Evolutionary conservation across 2,888 invertebrate species (phyloP), one percentile per base, ranked within the genome.

Genomic region (Carcina quercana): DNA sequence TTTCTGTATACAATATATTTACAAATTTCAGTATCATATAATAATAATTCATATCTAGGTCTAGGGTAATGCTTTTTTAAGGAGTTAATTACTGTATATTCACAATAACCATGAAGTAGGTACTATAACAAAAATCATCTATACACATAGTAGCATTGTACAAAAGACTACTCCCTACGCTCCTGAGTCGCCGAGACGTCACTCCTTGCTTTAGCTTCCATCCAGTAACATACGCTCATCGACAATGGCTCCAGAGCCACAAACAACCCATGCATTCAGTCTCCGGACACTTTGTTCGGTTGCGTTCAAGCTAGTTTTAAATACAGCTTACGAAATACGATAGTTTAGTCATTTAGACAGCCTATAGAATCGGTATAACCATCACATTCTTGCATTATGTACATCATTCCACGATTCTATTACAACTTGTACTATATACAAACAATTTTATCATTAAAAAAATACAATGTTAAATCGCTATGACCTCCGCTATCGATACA

Each of bases 401-500:
- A 80, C 80, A 82, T 59, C 61, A 61, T 63, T 63, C 68, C 67
- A 59, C 66, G 63, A 64, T 63, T 66, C 71, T 76, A 71, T 68
- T 74, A 75, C 72, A 67, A 76, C 79, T 79, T 82, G 79, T 83
- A 80, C 82, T 83, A 83, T 83, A 78, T 83, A 83, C 82, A 83
- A 80, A 79, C 76, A 79, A 75, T 75, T 74, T 67, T 60, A 62
- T 56, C 51, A 56, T 71, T 67, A 71, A 78, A 79, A 79, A 80
- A 76, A 80, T 80, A 80, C 76, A 76, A 63, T 72, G 64, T 72
- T 74, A 73, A 75, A 74, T 74, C 61, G 70, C 75, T 79, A 74
- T 59, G 72, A 78, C 65, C 64, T 76, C 75, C 75, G 78, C 72
- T 68, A 74, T 68, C 64, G 57, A 64, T 65, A 73, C 69, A 75